Conservation (phyloP, 2,888 invertebrate species). For the Agrenia bidenticulata region DNA sequence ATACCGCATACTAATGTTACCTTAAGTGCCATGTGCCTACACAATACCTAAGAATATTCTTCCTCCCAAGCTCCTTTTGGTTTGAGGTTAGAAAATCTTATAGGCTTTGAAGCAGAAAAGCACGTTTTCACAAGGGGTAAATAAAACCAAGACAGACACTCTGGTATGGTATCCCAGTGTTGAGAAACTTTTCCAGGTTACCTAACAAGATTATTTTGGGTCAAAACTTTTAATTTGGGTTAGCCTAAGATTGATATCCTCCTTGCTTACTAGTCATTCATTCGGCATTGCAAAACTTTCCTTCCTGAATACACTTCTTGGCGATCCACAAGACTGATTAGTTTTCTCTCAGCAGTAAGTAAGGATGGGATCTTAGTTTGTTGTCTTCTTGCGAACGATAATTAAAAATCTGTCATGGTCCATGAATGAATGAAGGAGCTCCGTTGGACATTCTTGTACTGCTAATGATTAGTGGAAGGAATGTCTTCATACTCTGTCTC, state of each 20-base stretch:
- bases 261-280: constrained; percentile 12
- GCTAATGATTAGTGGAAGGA: constrained; percentile 13
- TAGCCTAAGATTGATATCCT: constrained; percentile 28
- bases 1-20: constrained; percentile 18
- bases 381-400: constrained; percentile 11
- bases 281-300: constrained; percentile 15
- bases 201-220: constrained; percentile 31
- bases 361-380: background rate
- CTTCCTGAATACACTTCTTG: constrained; percentile 1
- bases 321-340: constrained; percentile 10
- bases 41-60: background rate
- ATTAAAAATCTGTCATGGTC: constrained; percentile 24
- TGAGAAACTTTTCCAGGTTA: constrained; percentile 17
- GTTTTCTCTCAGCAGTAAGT: constrained; percentile 2
- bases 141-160: constrained; percentile 1
- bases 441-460: constrained; percentile 1
- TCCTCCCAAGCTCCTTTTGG: background rate
- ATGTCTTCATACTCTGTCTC: too few relatives aligned
- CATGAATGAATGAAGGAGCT: background rate
- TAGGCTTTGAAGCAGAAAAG: constrained; percentile 7
- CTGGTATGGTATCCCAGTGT: background rate
- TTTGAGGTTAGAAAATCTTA: constrained; percentile 7
- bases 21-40: constrained; percentile 16
- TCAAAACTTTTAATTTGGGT: constrained; percentile 36
- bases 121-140: constrained; percentile 14